A percentile compares a stretch with the other conserved stretches of the same genome.
Conservation (phyloP, 2,888 invertebrate species). For the Achlya flavicornis region DNA sequence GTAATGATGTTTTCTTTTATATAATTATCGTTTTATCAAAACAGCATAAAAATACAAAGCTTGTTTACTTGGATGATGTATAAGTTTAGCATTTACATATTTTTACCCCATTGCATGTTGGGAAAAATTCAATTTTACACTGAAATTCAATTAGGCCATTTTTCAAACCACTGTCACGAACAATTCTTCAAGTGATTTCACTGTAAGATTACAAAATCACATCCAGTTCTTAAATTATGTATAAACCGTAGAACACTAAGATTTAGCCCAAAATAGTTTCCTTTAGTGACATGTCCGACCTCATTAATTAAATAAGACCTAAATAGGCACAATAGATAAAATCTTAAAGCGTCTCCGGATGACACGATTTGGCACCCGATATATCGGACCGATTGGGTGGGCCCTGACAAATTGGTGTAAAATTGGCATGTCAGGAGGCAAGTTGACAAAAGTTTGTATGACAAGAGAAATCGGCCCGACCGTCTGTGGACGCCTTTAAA, state of each 20-base stretch:
- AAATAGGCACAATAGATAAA: slow-evolving; percentile 4
- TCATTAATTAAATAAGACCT: not conserved
- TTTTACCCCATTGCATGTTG: too few species aligned
- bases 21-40: not conserved
- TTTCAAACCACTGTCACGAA: not conserved
- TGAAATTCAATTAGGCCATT: not conserved
- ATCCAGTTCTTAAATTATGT: not conserved
- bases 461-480: too few species aligned
- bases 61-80: not conserved
- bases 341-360: too few species aligned
- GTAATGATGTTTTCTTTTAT: slow-evolving; percentile 13
- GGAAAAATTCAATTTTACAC: too few species aligned
- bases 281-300: not conserved
- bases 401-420: too few species aligned
- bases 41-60: not conserved
- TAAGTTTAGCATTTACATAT: not conserved
- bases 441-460: too few species aligned
- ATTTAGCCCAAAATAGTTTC: not conserved
- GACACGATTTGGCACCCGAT: too few species aligned
- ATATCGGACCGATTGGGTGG: too few species aligned
- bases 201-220: not conserved
- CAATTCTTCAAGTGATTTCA: not conserved
- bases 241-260: not conserved
- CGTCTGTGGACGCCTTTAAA: not conserved
- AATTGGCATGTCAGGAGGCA: too few species aligned